A percentile compares a stretch with the other conserved stretches of the same genome.
phyloP scores from a whole-genome alignment of 2,888 invertebrate species.

The Acanthopleura granulata region DNA sequence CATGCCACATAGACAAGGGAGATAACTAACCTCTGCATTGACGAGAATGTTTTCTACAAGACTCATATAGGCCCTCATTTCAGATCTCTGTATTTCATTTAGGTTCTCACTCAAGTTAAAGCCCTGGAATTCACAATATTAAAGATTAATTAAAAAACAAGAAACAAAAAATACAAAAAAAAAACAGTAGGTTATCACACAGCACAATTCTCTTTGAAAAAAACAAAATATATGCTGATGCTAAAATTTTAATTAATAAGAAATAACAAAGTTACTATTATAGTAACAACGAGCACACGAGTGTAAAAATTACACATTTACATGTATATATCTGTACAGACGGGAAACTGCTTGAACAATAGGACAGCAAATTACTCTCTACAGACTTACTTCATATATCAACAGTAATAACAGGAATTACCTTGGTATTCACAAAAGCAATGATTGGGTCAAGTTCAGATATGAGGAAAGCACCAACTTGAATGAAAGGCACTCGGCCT shows the following conservation, averaged over 20 bases:
- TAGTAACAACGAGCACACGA: too few relatives aligned
- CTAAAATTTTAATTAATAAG: too few relatives aligned
- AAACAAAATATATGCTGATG: too few relatives aligned
- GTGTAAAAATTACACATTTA: too few relatives aligned
- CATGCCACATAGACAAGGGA: not conserved
- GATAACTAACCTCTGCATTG: slow-evolving; percentile 83
- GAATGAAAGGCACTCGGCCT: slow-evolving; percentile 92
- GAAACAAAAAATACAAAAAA: too few relatives aligned
- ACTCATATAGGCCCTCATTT: slow-evolving; percentile 94
- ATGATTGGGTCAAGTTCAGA: slow-evolving; percentile 94
- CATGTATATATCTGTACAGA: too few relatives aligned
- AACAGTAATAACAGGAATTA: slow-evolving; percentile 40
- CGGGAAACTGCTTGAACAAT: too few relatives aligned
- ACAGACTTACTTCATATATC: not conserved
- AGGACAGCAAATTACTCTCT: too few relatives aligned
- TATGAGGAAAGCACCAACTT: slow-evolving; percentile 88
- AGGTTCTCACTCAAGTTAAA: slow-evolving; percentile 81
- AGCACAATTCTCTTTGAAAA: too few relatives aligned
- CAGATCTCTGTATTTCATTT: slow-evolving; percentile 83
- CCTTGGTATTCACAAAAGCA: slow-evolving; percentile 87
- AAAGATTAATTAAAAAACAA: too few relatives aligned
- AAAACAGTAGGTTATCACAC: too few relatives aligned
- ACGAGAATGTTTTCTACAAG: slow-evolving; percentile 86
- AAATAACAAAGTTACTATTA: too few relatives aligned
- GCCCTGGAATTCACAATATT: slow-evolving; percentile 72